Evolutionary conservation across 2,888 invertebrate genomes (phyloP).

Genomic region (Pseudococcus jackbeardsleyi): DNA sequence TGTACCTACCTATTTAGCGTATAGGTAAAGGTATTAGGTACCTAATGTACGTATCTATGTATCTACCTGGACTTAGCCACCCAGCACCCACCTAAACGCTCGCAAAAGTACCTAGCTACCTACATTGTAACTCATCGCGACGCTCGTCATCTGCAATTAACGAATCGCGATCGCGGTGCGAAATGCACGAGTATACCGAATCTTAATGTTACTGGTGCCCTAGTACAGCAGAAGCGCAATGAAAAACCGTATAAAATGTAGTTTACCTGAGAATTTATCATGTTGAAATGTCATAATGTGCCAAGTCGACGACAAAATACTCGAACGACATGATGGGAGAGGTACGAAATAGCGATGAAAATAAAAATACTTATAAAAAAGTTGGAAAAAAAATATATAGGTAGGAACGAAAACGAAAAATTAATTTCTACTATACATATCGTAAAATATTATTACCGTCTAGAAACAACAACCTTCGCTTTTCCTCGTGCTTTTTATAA

Average conservation of each 20-base stretch:
- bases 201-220: no score
- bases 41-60: no score
- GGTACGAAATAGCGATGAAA: background rate
- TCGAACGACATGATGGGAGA: background rate
- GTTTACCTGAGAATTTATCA: conserved; percentile 31
- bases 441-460: conserved; percentile 23
- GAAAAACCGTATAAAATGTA: background rate
- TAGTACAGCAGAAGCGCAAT: no score
- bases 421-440: background rate
- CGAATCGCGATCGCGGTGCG: no score
- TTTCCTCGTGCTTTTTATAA: conserved; percentile 49
- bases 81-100: no score
- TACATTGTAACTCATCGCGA: no score
- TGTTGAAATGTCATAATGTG: conserved; percentile 21
- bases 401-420: background rate
- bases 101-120: no score
- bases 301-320: background rate
- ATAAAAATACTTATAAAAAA: background rate
- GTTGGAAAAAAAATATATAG: background rate
- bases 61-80: no score
- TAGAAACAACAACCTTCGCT: conserved; percentile 43
- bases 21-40: no score
- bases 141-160: no score
- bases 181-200: no score
- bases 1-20: no score